Base-by-base conservation (phyloP, 2,113 vertebrate genomes). In the Lamprologus tigripictilis region DNA sequence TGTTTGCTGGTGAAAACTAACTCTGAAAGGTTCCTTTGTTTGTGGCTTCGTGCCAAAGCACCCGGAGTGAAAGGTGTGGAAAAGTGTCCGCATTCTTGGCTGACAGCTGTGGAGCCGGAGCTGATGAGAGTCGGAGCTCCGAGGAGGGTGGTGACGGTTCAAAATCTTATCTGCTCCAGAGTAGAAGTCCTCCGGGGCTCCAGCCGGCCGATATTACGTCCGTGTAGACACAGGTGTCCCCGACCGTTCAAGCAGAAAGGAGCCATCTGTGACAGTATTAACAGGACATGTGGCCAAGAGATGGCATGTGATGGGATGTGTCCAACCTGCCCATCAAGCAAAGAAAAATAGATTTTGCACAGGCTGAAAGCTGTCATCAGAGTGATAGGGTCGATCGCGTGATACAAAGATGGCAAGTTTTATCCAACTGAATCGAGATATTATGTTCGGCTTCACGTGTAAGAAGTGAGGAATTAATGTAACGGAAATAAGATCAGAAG, bases 11-110 rank as follows among this genome's bases (percentile, higher is more conserved):
- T 85, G 63, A 90, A 95, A 94, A 84, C 71, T 4, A 58, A 86
- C 45, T 86, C 63, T 93, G 55, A 94, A 93, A 79, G 83, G 76
- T 57, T 61, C 53, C 85, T 92, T 93, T 94, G 90, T 94, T 76
- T 53, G 45, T 14, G 14, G 58, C 88, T 71, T 28, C 58, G 8
- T 54, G 68, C 85, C 53, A 84, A 95, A 82, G 31, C 87, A 81
- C 12, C 45, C 19, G 47, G 66, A 94, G 87, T 91, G 89, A 94
- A 92, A 95, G 88, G 93, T 94, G 94, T 90, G 91, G 90, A 93
- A 92, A 93, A 88, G 88, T 73, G 51, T 86, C 84, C 14, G 8
- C 89, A 93, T 92, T 94, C 87, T 78, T 88, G 55, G 78, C 89
- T 93, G 94, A 94, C 94, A 93, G 92, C 91, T 85, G 88, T 79